Evolutionary conservation across 1,140 invertebrate genomes (phyloP).

Genomic region (Conopomorpha cramerella): DNA sequence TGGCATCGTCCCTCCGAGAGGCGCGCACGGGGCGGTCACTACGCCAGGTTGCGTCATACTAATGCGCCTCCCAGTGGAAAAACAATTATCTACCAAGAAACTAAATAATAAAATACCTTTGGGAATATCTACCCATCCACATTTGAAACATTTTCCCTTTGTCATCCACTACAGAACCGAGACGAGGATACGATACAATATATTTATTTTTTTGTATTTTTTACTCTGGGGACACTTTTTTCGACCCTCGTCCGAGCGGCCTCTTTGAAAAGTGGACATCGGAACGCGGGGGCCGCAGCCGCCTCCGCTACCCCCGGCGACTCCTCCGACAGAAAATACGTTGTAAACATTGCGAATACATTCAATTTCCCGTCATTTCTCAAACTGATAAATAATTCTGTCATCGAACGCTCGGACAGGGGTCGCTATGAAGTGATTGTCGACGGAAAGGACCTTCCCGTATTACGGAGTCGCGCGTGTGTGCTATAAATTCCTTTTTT

Average conservation of each 20-base stretch:
- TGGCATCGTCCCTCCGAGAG: too few species aligned
- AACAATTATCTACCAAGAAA: conserved; percentile 47
- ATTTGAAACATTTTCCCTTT: conserved; percentile 48
- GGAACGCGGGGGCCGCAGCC: conserved; percentile 56
- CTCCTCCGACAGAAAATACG: conserved; percentile 57
- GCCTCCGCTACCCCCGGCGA: conserved; percentile 55
- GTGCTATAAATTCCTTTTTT: conserved; percentile 60
- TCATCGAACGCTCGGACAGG: conserved; percentile 57
- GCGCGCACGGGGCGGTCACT: too few species aligned
- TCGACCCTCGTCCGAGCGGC: conserved; percentile 60
- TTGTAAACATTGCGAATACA: conserved; percentile 64
- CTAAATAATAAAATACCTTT: conserved; percentile 43
- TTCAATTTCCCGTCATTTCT: conserved; percentile 65
- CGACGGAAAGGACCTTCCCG: conserved; percentile 43
- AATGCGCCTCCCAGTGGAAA: conserved; percentile 26
- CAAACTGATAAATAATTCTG: conserved; percentile 65
- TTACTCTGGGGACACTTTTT: conserved; percentile 59
- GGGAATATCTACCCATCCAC: too few species aligned
- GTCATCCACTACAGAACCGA: conserved; percentile 37
- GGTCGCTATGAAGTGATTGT: conserved; percentile 59
- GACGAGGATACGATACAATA: conserved; percentile 55
- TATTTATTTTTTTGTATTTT: conserved; percentile 59
- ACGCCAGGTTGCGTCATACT: too few species aligned
- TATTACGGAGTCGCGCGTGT: conserved; percentile 53
- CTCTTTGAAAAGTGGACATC: conserved; percentile 63